A percentile compares a stretch with the other conserved stretches of the same genome.
Conservation (phyloP, 1,140 invertebrate species). For the Halictus rubicundus region DNA sequence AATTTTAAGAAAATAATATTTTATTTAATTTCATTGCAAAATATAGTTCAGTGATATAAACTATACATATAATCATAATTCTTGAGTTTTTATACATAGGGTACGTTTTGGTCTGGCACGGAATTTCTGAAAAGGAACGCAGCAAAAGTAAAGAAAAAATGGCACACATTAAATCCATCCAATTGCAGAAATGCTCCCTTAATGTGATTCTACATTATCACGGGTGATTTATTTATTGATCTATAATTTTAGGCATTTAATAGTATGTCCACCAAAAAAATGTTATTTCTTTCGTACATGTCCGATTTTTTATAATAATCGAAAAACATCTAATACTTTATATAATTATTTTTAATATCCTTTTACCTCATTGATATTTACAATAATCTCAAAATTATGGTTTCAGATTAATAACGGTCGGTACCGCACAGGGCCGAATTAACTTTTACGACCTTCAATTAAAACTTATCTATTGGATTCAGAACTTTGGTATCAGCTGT, state of each 20-base stretch:
- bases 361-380: neutral
- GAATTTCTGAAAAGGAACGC: neutral
- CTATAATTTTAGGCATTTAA: neutral
- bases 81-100: conserved; percentile 37
- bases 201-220: conserved; percentile 53
- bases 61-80: neutral
- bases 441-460: conserved; percentile 82
- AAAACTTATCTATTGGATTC: conserved; percentile 81
- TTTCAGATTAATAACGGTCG: conserved; percentile 79
- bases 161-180: conserved; percentile 55
- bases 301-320: too few relatives aligned
- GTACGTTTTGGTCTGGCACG: conserved; percentile 60
- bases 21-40: too few relatives aligned
- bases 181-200: conserved; percentile 61
- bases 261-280: too few relatives aligned
- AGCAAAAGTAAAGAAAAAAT: conserved; percentile 27
- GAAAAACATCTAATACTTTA: too few relatives aligned
- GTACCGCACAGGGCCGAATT: conserved; percentile 79
- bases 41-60: neutral
- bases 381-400: conserved; percentile 14
- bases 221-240: conserved; percentile 39
- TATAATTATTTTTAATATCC: too few relatives aligned
- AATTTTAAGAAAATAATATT: too few relatives aligned
- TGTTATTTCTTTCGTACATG: too few relatives aligned
- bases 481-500: conserved; percentile 76